These are phyloP conservation scores for Ptilonorhynchus violaceus DNA, from an alignment of 2,113 vertebrate species.

Conservation along the genomic window DNA sequence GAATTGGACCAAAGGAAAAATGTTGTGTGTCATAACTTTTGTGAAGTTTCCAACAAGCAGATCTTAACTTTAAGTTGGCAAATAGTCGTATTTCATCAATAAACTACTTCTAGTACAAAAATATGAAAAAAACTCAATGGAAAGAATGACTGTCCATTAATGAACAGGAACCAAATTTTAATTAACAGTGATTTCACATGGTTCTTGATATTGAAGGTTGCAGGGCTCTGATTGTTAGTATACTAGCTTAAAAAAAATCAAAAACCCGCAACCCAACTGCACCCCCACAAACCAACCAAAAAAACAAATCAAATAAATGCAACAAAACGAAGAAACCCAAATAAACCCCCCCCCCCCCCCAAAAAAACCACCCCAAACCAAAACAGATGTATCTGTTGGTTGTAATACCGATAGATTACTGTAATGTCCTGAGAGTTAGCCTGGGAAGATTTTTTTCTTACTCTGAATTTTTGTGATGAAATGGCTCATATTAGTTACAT, in stretches of 20 bases:
- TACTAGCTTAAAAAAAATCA: neutral
- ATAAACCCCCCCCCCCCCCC: no score
- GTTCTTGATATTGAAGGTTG: neutral
- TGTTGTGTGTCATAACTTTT: neutral
- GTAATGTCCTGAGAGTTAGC: neutral
- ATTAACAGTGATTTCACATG: neutral
- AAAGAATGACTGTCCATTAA: neutral
- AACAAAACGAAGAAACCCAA: neutral
- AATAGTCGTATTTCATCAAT: neutral
- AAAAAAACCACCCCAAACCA: neutral
- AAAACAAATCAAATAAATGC: neutral
- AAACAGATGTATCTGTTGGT: fast-evolving
- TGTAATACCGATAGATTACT: neutral
- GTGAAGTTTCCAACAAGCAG: neutral
- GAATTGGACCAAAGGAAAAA: neutral
- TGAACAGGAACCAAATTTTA: neutral
- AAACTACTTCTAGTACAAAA: neutral
- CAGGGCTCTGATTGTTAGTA: neutral
- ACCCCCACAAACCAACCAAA: neutral
- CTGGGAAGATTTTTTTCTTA: neutral
- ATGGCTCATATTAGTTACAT: neutral
- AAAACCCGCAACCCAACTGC: fast-evolving
- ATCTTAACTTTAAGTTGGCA: neutral
- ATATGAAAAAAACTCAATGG: neutral
- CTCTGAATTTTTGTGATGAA: neutral